Evolutionary conservation across 2,888 invertebrate species (phyloP).

Genomic region (Hemaris fuciformis): DNA sequence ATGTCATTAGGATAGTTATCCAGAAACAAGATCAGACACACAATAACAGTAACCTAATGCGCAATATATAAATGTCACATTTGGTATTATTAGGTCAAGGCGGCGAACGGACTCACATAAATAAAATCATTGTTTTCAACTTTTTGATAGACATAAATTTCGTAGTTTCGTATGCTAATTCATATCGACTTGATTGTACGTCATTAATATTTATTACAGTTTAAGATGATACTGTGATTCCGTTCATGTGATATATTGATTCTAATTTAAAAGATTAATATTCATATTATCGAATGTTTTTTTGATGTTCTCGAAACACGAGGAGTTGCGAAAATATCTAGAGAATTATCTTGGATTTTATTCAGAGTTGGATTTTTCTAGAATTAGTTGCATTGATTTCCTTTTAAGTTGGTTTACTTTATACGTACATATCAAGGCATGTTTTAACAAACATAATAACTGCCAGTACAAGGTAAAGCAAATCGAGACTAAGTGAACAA

Average conservation of each 20-base stretch:
- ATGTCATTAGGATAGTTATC: too few relatives aligned
- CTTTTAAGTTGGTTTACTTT: not conserved
- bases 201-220: not conserved
- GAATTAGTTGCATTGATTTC: too few relatives aligned
- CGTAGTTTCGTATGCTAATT: slow-evolving; percentile 1
- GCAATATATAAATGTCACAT: not conserved
- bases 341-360: too few relatives aligned
- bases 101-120: not conserved
- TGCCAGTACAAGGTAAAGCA: not conserved
- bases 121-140: not conserved
- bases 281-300: not conserved
- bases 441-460: not conserved
- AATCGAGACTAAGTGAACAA: not conserved
- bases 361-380: too few relatives aligned
- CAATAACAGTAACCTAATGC: too few relatives aligned
- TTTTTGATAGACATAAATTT: not conserved
- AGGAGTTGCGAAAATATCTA: not conserved
- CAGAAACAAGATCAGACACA: too few relatives aligned
- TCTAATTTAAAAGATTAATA: not conserved
- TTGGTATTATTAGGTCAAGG: slow-evolving; percentile 4
- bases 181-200: not conserved
- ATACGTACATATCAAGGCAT: not conserved
- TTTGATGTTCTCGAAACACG: not conserved
- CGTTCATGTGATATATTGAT: not conserved
- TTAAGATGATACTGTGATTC: slow-evolving; percentile 1